Conservation (phyloP, 2,797 vertebrate genomes). For the Sciaenops ocellatus region DNA sequence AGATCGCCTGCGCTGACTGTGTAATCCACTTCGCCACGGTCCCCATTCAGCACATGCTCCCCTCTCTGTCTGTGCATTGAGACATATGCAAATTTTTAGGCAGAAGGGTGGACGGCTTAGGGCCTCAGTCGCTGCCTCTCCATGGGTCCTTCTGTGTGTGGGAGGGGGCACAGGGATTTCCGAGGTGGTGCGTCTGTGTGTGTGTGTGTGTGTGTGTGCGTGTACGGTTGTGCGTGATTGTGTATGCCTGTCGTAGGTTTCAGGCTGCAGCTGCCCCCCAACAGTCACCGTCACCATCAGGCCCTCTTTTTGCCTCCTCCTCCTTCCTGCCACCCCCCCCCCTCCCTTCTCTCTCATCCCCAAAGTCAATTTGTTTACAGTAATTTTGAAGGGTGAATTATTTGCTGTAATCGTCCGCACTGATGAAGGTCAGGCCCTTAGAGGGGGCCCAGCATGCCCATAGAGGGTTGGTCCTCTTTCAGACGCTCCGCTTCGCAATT, state of each 20-base stretch:
- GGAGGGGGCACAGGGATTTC: conserved; percentile 77
- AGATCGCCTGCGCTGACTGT: conserved; percentile 86
- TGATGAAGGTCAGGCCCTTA: conserved; percentile 89
- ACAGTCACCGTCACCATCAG: conserved; percentile 79
- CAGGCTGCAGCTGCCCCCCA: conserved; percentile 84
- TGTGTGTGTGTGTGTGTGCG: conserved; percentile 34
- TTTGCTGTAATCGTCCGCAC: conserved; percentile 87
- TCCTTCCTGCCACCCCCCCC: conserved; percentile 27
- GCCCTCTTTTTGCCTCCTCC: conserved; percentile 67
- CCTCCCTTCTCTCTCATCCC: conserved; percentile 71
- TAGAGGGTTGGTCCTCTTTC: conserved; percentile 85
- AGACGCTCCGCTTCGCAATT: conserved; percentile 86
- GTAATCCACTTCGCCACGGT: conserved; percentile 86
- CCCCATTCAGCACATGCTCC: conserved; percentile 87
- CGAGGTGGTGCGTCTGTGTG: conserved; percentile 61
- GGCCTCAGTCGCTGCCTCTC: conserved; percentile 82
- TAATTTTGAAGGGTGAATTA: conserved; percentile 89
- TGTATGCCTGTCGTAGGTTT: conserved; percentile 70
- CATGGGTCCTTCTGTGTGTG: conserved; percentile 81
- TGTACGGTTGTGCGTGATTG: conserved; percentile 46
- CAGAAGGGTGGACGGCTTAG: conserved; percentile 86
- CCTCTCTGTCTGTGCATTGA: conserved; percentile 86
- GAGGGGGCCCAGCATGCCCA: conserved; percentile 84
- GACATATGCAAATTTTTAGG: conserved; percentile 85
- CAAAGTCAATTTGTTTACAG: conserved; percentile 89